These are phyloP conservation scores for Rhynchopsitta pachyrhyncha DNA, from an alignment of 2,113 vertebrate genomes.

Conservation along the genomic window DNA sequence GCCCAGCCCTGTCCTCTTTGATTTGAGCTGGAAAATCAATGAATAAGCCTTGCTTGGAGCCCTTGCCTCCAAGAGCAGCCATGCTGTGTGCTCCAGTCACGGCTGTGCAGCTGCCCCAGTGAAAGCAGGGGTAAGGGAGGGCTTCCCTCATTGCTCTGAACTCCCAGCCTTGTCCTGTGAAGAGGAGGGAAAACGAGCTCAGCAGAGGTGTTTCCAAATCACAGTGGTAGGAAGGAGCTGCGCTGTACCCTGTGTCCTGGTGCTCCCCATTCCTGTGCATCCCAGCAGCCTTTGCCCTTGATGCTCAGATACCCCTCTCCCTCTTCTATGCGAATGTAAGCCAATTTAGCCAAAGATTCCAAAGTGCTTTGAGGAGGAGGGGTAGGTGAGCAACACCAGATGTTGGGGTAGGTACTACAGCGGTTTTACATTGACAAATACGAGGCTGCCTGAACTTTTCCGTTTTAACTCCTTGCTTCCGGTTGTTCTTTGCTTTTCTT, in stretches of 20 bases:
- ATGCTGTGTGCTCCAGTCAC: rapidly evolving
- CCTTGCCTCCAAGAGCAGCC: not conserved
- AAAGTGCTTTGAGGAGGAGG: not conserved
- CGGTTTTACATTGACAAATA: not conserved
- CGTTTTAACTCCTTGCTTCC: not conserved
- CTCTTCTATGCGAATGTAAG: not conserved
- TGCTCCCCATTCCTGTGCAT: too few species aligned
- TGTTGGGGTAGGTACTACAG: not conserved
- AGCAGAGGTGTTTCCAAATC: not conserved
- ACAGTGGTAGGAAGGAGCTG: not conserved
- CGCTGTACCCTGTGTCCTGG: not conserved
- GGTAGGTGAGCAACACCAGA: not conserved
- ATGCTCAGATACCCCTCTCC: not conserved
- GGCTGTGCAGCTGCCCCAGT: rapidly evolving
- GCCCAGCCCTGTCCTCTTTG: not conserved
- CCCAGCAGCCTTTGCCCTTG: not conserved
- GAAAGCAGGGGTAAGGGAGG: not conserved
- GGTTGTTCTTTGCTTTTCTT: not conserved
- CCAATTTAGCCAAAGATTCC: not conserved
- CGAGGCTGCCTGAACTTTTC: not conserved
- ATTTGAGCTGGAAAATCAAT: not conserved
- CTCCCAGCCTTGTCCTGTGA: not conserved
- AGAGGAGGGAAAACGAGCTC: not conserved
- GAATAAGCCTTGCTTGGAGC: not conserved
- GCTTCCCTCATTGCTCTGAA: not conserved